phyloP scores from a whole-genome alignment of 1,140 invertebrate species.

The Heliconius himera region DNA sequence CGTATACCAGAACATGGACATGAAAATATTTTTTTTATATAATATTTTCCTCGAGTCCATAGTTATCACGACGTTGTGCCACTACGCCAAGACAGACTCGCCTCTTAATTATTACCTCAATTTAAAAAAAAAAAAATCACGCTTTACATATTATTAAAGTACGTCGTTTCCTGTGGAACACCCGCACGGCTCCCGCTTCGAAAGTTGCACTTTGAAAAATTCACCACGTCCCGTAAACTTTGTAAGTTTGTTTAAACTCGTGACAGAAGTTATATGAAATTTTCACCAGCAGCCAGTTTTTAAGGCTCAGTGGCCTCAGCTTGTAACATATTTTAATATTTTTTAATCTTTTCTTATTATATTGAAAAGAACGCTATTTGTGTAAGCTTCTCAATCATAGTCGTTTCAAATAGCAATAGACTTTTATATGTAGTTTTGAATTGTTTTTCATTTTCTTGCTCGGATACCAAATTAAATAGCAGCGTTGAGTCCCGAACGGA shows the following conservation, averaged over 20 bases:
- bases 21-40: no score
- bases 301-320: conserved; percentile 11
- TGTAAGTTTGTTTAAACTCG: conserved; percentile 44
- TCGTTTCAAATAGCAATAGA: no score
- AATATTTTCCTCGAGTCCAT: no score
- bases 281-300: conserved; percentile 34
- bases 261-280: conserved; percentile 47
- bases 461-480: no score
- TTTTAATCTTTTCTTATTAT: neutral
- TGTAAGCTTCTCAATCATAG: no score
- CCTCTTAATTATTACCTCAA: no score
- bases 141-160: neutral
- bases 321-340: neutral
- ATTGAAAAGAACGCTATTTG: neutral
- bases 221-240: conserved; percentile 42
- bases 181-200: neutral
- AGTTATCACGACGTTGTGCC: no score
- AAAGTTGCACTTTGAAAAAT: conserved; percentile 45
- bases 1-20: no score
- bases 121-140: neutral
- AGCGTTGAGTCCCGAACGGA: no score
- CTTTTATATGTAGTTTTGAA: no score
- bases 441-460: no score
- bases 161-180: neutral
- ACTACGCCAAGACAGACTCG: no score